Conservation (phyloP, 2,888 invertebrate species). For the Heliconius hortense region DNA sequence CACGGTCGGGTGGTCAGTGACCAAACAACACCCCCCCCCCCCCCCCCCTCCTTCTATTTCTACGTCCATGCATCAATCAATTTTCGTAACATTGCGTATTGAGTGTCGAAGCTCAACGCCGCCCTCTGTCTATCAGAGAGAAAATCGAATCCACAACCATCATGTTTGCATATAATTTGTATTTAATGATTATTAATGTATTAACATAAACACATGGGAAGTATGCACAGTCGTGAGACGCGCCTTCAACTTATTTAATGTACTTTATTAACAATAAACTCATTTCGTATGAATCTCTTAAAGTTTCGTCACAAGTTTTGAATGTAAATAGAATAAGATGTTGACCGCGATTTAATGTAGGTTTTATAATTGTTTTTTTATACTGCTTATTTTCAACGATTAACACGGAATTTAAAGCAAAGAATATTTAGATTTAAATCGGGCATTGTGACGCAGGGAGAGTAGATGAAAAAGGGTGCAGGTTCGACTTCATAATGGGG, state of each 20-base stretch:
- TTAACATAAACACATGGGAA: constrained; percentile 8
- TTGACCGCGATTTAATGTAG: background rate
- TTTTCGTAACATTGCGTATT: background rate
- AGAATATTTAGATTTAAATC: background rate
- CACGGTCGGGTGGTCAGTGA: no score
- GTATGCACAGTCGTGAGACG: background rate
- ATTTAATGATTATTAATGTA: background rate
- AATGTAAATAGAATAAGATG: constrained; percentile 4
- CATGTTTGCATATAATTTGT: no score
- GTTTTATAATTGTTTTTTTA: background rate
- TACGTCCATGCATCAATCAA: no score
- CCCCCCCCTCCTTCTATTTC: no score
- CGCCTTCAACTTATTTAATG: constrained; percentile 9
- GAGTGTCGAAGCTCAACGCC: background rate
- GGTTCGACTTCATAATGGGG: no score
- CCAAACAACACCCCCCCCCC: no score
- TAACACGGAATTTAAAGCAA: background rate
- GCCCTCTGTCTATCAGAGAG: background rate
- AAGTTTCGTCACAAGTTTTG: constrained; percentile 1
- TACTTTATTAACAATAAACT: constrained; percentile 25
- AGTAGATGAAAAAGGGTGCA: no score
- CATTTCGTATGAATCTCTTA: constrained; percentile 14
- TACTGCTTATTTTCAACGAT: background rate
- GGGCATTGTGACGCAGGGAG: background rate
- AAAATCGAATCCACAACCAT: no score